These are phyloP conservation scores for Zaprionus kolodkinae DNA, from an alignment of 1,140 invertebrate genomes.

Conservation along the genomic window DNA sequence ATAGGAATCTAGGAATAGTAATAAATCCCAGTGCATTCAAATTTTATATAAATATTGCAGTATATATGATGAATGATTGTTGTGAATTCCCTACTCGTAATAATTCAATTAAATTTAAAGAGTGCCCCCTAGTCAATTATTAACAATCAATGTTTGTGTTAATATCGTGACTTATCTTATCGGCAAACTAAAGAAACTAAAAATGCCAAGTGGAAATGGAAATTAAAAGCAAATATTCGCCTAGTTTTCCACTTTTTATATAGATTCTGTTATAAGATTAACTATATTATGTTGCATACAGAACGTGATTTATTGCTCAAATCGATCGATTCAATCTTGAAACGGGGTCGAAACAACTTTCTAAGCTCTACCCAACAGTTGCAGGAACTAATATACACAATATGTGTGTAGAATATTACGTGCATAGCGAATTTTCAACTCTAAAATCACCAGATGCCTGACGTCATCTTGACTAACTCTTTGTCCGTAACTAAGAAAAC, in stretches of 20 bases:
- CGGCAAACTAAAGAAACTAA: background rate
- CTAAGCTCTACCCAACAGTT: slow-evolving; percentile 7
- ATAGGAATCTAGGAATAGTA: background rate
- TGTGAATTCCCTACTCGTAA: slow-evolving; percentile 1
- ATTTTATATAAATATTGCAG: too few relatives aligned
- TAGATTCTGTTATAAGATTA: background rate
- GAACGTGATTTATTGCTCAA: background rate
- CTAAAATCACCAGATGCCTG: slow-evolving; percentile 10
- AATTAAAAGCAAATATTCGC: background rate
- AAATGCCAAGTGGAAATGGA: background rate
- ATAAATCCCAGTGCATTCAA: too few relatives aligned
- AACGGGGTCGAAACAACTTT: slow-evolving; percentile 30
- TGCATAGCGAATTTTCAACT: background rate
- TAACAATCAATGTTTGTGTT: background rate
- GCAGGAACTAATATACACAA: slow-evolving; percentile 19
- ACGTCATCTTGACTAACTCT: slow-evolving; percentile 24
- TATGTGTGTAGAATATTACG: background rate
- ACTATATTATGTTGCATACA: background rate
- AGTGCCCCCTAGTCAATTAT: background rate
- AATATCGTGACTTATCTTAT: slow-evolving; percentile 12
- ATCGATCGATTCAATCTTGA: background rate
- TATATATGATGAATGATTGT: too few relatives aligned
- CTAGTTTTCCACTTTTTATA: background rate
- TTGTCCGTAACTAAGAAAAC: background rate
- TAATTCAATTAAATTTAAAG: background rate